Evolutionary conservation across 2,113 vertebrate genomes (phyloP).

Genomic region (Perca flavescens): DNA sequence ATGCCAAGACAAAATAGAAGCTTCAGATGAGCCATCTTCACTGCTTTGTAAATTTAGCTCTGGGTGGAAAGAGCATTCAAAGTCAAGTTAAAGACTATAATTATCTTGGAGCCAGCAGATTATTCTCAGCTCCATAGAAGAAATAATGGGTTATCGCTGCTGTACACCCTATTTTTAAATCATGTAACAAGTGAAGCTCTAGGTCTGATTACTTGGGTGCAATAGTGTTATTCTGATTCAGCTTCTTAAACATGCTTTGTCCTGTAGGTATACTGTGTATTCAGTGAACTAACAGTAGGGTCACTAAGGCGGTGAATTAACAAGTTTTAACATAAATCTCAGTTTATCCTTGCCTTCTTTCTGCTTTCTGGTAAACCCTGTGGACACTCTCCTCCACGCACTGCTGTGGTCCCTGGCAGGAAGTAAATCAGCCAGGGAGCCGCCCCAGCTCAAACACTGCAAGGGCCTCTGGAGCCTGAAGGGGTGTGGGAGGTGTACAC

Average conservation of each 20-base stretch:
- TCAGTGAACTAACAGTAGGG: neutral
- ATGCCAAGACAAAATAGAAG: conserved; percentile 4
- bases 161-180: conserved; percentile 47
- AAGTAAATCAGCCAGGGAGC: conserved; percentile 75
- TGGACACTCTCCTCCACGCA: conserved; percentile 62
- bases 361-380: conserved; percentile 47
- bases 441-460: conserved; percentile 73
- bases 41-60: conserved; percentile 54
- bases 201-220: neutral
- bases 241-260: neutral
- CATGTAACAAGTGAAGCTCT: conserved; percentile 13
- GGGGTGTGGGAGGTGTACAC: conserved; percentile 70
- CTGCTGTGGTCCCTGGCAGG: conserved; percentile 70
- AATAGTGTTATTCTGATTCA: conserved; percentile 21
- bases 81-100: conserved; percentile 59
- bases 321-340: conserved; percentile 41
- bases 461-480: conserved; percentile 70
- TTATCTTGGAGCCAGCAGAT: conserved; percentile 64
- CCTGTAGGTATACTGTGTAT: neutral
- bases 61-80: conserved; percentile 61
- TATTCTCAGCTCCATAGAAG: conserved; percentile 59
- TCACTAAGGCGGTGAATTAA: conserved; percentile 26
- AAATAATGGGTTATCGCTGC: conserved; percentile 60
- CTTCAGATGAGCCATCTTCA: conserved; percentile 33
- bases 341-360: conserved; percentile 66